Evolutionary conservation across 2,797 vertebrate genomes (phyloP).

Genomic region (Botia almorhae): DNA sequence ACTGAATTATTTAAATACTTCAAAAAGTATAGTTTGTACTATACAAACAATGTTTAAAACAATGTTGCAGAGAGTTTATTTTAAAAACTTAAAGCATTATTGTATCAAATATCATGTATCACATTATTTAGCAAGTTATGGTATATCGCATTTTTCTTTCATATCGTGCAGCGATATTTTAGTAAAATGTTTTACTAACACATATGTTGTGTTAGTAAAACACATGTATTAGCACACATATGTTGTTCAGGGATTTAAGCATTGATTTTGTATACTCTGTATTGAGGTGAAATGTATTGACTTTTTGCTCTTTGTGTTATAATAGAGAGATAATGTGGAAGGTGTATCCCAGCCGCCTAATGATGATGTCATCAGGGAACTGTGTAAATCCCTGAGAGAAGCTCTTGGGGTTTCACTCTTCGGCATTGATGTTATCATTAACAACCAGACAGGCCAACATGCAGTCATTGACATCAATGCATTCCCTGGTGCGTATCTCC

Average conservation of each 20-base stretch:
- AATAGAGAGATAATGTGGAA: constrained; percentile 85
- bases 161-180: too few species aligned
- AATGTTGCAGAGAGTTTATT: too few species aligned
- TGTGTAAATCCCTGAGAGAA: constrained; percentile 81
- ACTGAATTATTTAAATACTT: too few species aligned
- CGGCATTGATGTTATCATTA: constrained; percentile 88
- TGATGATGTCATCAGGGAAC: constrained; percentile 83
- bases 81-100: too few species aligned
- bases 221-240: background rate
- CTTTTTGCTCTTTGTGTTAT: constrained; percentile 22
- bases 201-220: too few species aligned
- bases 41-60: too few species aligned
- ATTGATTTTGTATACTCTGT: background rate
- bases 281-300: background rate
- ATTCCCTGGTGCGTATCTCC: constrained; percentile 80
- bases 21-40: too few species aligned
- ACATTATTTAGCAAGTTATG: too few species aligned
- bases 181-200: too few species aligned
- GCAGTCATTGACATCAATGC: constrained; percentile 88
- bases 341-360: constrained; percentile 83
- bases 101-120: too few species aligned
- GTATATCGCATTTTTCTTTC: too few species aligned
- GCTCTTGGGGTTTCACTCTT: constrained; percentile 85
- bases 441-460: constrained; percentile 88
- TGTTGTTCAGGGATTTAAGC: background rate